Percentiles rank a stretch among this genome's conserved stretches.
These are phyloP conservation scores for Chydorus sphaericus DNA, from an alignment of 2,888 invertebrate genomes.

Conservation along the genomic window DNA sequence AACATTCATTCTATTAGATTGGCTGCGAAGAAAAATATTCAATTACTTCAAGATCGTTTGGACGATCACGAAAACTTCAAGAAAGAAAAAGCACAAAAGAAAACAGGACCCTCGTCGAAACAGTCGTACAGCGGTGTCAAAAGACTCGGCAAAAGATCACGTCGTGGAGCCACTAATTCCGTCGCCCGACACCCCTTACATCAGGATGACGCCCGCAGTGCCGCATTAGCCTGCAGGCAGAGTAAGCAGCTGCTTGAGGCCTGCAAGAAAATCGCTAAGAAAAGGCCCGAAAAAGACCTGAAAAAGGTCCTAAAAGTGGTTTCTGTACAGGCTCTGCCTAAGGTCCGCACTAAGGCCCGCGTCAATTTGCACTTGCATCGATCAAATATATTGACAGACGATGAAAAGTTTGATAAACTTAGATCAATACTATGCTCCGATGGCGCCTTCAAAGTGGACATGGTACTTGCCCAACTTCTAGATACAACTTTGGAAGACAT, in stretches of 20 bases:
- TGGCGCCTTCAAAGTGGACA: slow-evolving; percentile 9
- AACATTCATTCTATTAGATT: not conserved
- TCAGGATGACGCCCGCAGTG: too few species aligned
- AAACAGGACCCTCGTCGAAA: too few species aligned
- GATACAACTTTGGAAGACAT: not conserved
- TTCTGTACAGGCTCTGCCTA: too few species aligned
- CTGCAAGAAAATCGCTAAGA: too few species aligned
- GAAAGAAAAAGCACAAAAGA: too few species aligned
- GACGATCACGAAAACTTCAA: not conserved
- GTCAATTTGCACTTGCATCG: too few species aligned
- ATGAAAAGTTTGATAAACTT: slow-evolving; percentile 4
- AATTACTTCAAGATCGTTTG: slow-evolving; percentile 12
- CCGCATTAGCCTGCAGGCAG: too few species aligned
- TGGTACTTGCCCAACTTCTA: not conserved
- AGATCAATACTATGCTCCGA: slow-evolving; percentile 10
- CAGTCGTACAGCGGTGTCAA: too few species aligned
- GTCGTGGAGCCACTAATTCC: slow-evolving; percentile 10
- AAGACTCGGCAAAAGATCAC: slow-evolving; percentile 10
- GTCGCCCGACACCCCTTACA: slow-evolving; percentile 11
- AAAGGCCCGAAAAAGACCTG: too few species aligned
- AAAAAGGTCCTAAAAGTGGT: too few species aligned
- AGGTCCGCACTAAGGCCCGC: too few species aligned
- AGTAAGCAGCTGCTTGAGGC: too few species aligned
- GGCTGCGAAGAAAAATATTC: slow-evolving; percentile 14
- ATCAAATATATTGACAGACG: not conserved